Conservation (phyloP, 2,888 invertebrate genomes). For the Nephrotoma appendiculata region DNA sequence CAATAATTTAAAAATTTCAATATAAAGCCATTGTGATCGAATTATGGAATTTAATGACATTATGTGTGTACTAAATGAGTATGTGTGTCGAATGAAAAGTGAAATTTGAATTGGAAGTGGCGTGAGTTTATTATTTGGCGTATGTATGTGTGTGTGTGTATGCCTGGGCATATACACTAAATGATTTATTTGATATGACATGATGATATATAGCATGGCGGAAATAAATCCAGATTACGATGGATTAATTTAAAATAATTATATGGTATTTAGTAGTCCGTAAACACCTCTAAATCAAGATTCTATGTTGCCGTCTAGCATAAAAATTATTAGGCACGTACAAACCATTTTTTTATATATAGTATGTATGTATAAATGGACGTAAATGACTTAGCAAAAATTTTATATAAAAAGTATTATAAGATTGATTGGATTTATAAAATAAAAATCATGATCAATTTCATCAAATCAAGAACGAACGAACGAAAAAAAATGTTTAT, state of each 20-base stretch:
- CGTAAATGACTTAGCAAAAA: background rate
- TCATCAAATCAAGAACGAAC: background rate
- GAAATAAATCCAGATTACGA: background rate
- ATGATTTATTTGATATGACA: background rate
- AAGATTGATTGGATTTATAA: background rate
- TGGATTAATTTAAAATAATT: background rate
- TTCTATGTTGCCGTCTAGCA: background rate
- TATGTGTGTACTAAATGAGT: conserved; percentile 9
- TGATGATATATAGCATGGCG: background rate
- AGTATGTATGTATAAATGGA: background rate
- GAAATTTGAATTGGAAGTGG: background rate
- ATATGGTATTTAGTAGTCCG: background rate
- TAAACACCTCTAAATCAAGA: background rate
- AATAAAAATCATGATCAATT: background rate
- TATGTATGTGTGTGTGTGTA: background rate
- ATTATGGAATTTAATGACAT: conserved; percentile 9
- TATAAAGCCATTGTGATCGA: conserved; percentile 14
- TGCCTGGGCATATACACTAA: background rate
- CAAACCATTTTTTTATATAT: background rate
- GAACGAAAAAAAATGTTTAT: background rate
- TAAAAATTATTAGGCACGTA: background rate
- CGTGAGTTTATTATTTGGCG: background rate
- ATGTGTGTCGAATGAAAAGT: background rate
- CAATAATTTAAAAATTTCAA: conserved; percentile 10
- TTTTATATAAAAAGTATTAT: background rate